Evolutionary conservation across 2,888 invertebrate species (phyloP), one percentile per base, ranked within the genome.

Genomic region (Cordylochernes scorpioides): DNA sequence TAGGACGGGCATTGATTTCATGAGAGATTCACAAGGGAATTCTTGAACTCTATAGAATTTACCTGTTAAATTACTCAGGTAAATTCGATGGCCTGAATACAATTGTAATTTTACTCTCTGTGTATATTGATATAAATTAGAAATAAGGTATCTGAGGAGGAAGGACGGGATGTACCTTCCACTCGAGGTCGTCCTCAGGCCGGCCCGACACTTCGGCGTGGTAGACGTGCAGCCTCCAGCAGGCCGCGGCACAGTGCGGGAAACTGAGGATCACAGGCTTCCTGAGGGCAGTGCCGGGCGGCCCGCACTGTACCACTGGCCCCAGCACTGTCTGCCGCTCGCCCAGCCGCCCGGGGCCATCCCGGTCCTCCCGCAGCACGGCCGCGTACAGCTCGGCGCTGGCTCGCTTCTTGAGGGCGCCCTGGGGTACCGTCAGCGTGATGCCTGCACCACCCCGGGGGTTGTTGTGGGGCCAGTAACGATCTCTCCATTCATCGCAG

Each of bases 311-410:
- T 43, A 82, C 68, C 42, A 80, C 72, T n/a, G 78, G 75, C 45
- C 74, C 73, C 38, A 80, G 59, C 49, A 77, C 67, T 37, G 78
- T 78, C 55, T 63, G 61, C 15, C 69, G 1, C 15, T 46, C 62
- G 64, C 72, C 77, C 42, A 70, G 67, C 42, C 82, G 60, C 51
- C 69, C 67, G 14, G 86, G 82, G 47, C 82, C 62, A 53, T 80
- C 82, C 52, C 74, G 69, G 52, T 86, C 80, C 49, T 88, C 86
- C 49, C 77, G 71, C 30, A 86, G 68, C 29, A 88, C 74, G 25
- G 82, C 77, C 30, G 91, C 61, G 48, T 78, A 84, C 36, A 91
- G 64, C 48, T 82, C 78, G 50, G 77, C 75, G 44, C 73, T 66
- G 29, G 70, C 61, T 17, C 71, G 69, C 46, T 74, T 67, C 29